Evolutionary conservation across 2,888 invertebrate species (phyloP), one percentile per base, ranked within the genome.

Genomic region (Petrolisthes manimaculis): DNA sequence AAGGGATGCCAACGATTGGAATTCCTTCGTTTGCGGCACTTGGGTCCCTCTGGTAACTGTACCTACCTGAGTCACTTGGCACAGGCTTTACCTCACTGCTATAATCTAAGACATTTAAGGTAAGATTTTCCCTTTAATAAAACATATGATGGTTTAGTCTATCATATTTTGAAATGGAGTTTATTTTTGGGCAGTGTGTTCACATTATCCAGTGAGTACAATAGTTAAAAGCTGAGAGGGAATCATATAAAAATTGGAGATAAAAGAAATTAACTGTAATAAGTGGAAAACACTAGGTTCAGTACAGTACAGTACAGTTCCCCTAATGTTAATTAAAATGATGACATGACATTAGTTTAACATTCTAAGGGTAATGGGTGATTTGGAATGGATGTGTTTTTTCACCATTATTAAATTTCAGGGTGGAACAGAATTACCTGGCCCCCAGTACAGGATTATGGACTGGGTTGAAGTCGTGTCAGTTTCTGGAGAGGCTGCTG

Each of bases 381-480:
- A 37, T 37, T 37, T 37, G 37, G 37, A 37, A 37, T 37, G 37
- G 37, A 37, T 37, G 37, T 37, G 37, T 37, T 37, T 37, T 37
- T 37, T 37, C 37, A 61, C 18, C 18, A 61, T 3, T 61, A 61
- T 61, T 61, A 61, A 14, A 51, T 53, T 75, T 24, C 86, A 89
- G 89, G 74, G 56, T 89, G 12, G 86, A 89, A 83, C 89, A 89
- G 84, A 83, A 84, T 75, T 83, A 83, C 67, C 61, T 89, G 18
- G 89, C 85, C 21, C 86, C 89, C 6, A 78, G 82, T 21, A 86
- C 86, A 14, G 67, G 55, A 21, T 67, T 89, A 4, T 83, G 78
- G n/a, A 78, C 83, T 51, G 83, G 83, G 5, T 18, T 89, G 24
- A 8, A 56, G 21, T 37, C 55, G 4, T 86, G 89, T 71, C 51